Evolutionary conservation across 2,113 vertebrate genomes (phyloP).

Genomic region (Noctilio leporinus): DNA sequence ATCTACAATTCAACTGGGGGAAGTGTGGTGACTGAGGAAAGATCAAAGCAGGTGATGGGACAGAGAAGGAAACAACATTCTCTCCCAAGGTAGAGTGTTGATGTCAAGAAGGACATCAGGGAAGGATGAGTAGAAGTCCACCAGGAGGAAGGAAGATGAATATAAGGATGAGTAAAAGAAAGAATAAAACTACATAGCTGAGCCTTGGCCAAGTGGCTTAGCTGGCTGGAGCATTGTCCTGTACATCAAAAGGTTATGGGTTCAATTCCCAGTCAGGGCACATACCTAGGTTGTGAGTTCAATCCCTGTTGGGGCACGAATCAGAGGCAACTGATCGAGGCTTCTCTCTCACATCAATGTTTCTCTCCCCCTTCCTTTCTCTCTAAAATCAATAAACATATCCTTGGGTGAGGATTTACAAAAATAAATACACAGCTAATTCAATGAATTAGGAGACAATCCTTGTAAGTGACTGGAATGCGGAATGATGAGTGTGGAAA

Average conservation of each 20-base stretch:
- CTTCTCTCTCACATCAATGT: too few relatives aligned
- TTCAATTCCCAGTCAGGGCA: too few relatives aligned
- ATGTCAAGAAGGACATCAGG: neutral
- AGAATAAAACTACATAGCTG: neutral
- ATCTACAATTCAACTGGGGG: neutral
- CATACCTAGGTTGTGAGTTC: too few relatives aligned
- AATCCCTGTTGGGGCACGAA: too few relatives aligned
- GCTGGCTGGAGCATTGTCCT: too few relatives aligned
- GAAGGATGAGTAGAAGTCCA: neutral
- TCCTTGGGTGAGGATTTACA: too few relatives aligned
- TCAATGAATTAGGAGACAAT: neutral
- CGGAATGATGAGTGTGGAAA: neutral
- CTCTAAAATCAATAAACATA: too few relatives aligned
- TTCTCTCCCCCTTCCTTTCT: too few relatives aligned
- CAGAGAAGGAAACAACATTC: neutral
- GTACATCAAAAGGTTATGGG: too few relatives aligned
- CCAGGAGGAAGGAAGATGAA: neutral
- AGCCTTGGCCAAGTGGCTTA: too few relatives aligned
- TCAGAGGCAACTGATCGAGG: too few relatives aligned
- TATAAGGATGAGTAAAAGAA: neutral
- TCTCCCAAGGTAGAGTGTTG: neutral
- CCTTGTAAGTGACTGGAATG: neutral
- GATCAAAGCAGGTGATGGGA: neutral
- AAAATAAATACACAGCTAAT: too few relatives aligned
- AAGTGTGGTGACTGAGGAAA: neutral